These are phyloP conservation scores for Eupithecia exiguata DNA, from an alignment of 2,888 invertebrate genomes.

Conservation along the genomic window DNA sequence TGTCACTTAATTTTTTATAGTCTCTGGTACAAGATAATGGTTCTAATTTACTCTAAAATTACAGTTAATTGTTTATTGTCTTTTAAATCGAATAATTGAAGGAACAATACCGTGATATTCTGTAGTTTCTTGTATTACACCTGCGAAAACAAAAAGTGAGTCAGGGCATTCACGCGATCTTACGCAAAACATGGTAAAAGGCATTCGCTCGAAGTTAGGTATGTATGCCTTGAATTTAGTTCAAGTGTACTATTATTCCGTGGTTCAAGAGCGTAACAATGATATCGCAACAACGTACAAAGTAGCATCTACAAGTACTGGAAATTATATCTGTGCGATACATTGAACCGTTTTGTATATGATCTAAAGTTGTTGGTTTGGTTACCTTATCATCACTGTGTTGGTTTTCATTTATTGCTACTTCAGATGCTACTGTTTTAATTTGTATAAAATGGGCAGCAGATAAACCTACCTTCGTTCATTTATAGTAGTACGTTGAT, in stretches of 20 bases:
- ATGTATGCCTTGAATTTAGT: slow-evolving; percentile 17
- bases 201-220: slow-evolving; percentile 26
- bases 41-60: slow-evolving; percentile 17
- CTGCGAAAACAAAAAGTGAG: slow-evolving; percentile 47
- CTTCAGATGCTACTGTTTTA: not conserved
- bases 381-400: slow-evolving; percentile 5
- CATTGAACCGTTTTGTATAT: not conserved
- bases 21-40: slow-evolving; percentile 3
- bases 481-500: not conserved
- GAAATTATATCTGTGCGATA: not conserved
- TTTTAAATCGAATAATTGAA: slow-evolving; percentile 22
- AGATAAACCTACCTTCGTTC: not conserved
- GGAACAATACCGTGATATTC: slow-evolving; percentile 40
- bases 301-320: not conserved
- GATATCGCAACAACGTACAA: slow-evolving; percentile 28
- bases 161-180: slow-evolving; percentile 40
- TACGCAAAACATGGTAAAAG: slow-evolving; percentile 38
- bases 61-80: slow-evolving; percentile 17
- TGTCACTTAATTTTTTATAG: slow-evolving; percentile 14
- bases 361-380: not conserved
- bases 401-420: not conserved
- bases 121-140: slow-evolving; percentile 43
- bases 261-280: slow-evolving; percentile 35
- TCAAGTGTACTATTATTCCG: slow-evolving; percentile 33
- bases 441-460: not conserved